Evolutionary conservation across 2,888 invertebrate species (phyloP).

Genomic region (Mythimna ferrago): DNA sequence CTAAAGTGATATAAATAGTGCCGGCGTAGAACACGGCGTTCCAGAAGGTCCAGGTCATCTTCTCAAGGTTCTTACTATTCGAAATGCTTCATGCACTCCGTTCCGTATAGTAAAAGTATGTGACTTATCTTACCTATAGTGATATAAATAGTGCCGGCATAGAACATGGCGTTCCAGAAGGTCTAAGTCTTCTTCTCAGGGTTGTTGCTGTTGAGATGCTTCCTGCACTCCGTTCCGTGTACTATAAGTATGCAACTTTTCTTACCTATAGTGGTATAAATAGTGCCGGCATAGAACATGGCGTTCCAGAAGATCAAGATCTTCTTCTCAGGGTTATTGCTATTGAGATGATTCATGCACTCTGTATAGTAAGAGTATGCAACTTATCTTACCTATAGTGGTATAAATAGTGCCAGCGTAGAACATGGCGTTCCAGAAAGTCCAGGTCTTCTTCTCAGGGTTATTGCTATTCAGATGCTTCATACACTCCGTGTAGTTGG

Average conservation of each 20-base stretch:
- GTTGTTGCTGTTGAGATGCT: too few relatives aligned
- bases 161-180: conserved; percentile 96
- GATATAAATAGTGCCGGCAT: conserved; percentile 96
- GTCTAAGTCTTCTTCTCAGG: conserved; percentile 92
- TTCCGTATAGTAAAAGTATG: too few relatives aligned
- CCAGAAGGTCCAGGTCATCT: conserved; percentile 94
- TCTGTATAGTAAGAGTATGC: neutral
- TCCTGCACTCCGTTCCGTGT: too few relatives aligned
- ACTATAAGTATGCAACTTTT: too few relatives aligned
- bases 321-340: conserved; percentile 70
- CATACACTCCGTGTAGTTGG: conserved; percentile 85
- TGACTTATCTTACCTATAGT: conserved; percentile 86
- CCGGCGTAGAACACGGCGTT: conserved; percentile 96
- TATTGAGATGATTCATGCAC: conserved; percentile 64
- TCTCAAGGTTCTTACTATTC: conserved; percentile 53
- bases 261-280: conserved; percentile 93
- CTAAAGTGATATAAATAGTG: conserved; percentile 95
- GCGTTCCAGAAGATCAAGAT: conserved; percentile 96
- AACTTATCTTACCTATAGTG: neutral
- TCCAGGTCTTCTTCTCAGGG: conserved; percentile 92
- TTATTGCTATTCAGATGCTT: conserved; percentile 84
- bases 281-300: conserved; percentile 96
- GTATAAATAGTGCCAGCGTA: conserved; percentile 78
- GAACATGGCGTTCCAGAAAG: conserved; percentile 96
- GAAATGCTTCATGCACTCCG: too few relatives aligned